Base-by-base conservation (phyloP, 2,888 invertebrate genomes). In the Drosophila seclusa region DNA sequence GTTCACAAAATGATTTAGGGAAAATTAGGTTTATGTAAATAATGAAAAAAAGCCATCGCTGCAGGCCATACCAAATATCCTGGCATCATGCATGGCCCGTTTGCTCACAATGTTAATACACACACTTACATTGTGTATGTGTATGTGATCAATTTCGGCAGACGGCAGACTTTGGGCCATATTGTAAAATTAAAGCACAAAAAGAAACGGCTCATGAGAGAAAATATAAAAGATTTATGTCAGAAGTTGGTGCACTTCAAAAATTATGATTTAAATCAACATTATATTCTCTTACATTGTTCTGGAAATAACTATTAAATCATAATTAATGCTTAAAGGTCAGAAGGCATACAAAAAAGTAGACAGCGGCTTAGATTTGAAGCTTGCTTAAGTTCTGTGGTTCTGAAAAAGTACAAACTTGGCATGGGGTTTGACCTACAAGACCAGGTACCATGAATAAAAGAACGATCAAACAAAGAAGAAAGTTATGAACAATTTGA, bases 11-110 rank as follows among this genome's bases (percentile, higher is more conserved):
- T 92, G 92, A 92, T 92, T 92, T 92, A 92, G 86, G 79, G 90
- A 92, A 92, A 92, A 92, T 92, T 92, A 92, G 90, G 90, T 92
- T 91, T 91, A 92, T 92, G 91, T 90, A 92, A 92, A 92, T 91
- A 91, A 91, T 87, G 90, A 87, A 86, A 83, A 34, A 71, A 80
- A 68, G 67, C 78, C 69, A 60, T 73, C 8, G 77, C 84, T 89
- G 75, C 78, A 73, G 87, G 87, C 66, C 71, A 63, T 63, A 59
- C 67, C 21, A 57, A 77, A 54, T 73, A 72, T 82, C 64, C 80
- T 59, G 53, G 57, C 75, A 62, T 75, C 75, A 66, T 72, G 66
- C 66, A 68, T 70, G 80, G 63, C 73, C 40, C 52, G 27, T 42
- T 54, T 36, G 40, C 60, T n/a, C 13, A 40, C 68, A 52, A 73